These are phyloP conservation scores for Cebus imitator DNA, from an alignment of 2,113 vertebrate species.

Conservation along the genomic window DNA sequence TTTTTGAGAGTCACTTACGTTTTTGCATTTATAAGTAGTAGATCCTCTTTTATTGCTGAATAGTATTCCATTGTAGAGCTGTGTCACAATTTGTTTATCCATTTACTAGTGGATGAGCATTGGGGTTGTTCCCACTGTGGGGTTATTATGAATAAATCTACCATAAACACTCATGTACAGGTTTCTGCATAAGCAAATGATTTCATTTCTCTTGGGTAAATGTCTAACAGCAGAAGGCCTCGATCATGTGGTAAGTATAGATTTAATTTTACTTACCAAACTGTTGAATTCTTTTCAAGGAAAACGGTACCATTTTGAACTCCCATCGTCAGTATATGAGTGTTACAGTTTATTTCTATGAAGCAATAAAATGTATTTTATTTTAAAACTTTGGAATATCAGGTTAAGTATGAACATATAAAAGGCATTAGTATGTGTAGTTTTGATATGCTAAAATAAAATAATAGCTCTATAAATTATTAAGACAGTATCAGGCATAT, in stretches of 20 bases:
- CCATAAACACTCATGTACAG: background rate
- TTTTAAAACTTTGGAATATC: background rate
- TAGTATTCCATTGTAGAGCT: background rate
- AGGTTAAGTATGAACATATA: background rate
- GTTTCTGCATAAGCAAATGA: background rate
- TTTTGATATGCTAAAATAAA: background rate
- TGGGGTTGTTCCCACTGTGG: background rate
- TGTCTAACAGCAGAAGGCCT: background rate
- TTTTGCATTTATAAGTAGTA: background rate
- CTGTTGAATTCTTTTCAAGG: background rate
- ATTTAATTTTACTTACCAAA: background rate
- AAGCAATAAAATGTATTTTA: background rate
- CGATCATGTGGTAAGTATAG: background rate
- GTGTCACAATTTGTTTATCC: background rate
- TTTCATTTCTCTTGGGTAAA: background rate
- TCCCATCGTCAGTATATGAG: background rate
- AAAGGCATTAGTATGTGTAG: background rate
- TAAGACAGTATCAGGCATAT: background rate
- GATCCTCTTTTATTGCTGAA: background rate
- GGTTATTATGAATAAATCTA: background rate
- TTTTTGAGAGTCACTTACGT: background rate
- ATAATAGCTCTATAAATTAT: background rate
- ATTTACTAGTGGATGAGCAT: background rate
- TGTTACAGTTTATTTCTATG: background rate
- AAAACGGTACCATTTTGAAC: background rate